These are phyloP conservation scores for Pseudomyrmex sp. DNA, from an alignment of 1,140 invertebrate genomes.

Conservation along the genomic window DNA sequence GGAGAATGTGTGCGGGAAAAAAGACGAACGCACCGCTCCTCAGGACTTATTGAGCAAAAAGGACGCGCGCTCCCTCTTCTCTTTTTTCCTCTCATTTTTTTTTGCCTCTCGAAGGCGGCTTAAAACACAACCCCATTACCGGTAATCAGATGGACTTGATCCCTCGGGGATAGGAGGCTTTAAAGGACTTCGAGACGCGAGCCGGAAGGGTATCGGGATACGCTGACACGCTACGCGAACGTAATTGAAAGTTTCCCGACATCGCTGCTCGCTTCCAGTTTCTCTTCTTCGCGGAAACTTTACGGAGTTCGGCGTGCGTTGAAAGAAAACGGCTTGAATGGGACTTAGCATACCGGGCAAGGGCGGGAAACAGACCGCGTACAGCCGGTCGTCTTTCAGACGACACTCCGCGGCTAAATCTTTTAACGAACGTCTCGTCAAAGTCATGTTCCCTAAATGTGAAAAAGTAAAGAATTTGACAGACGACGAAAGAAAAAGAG, in stretches of 20 bases:
- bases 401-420: constrained; percentile 3
- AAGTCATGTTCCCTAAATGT: not conserved
- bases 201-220: constrained; percentile 68
- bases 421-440: constrained; percentile 1
- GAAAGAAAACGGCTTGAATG: constrained; percentile 53
- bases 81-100: not conserved
- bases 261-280: constrained; percentile 38
- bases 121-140: constrained; percentile 75
- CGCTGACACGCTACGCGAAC: constrained; percentile 68
- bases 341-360: constrained; percentile 32
- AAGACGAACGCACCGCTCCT: constrained; percentile 15
- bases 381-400: constrained; percentile 13
- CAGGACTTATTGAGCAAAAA: constrained; percentile 8
- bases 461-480: too few relatives aligned
- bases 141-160: constrained; percentile 76
- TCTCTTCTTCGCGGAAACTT: constrained; percentile 67
- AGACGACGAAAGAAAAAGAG: too few relatives aligned
- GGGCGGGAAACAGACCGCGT: constrained; percentile 36
- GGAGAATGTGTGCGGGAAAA: not conserved
- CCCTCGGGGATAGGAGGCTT: constrained; percentile 68
- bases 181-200: constrained; percentile 55
- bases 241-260: constrained; percentile 70
- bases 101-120: constrained; percentile 37
- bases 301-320: not conserved
- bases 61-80: not conserved